phyloP scores from a whole-genome alignment of 2,797 vertebrate species.

The Oophaga sylvatica region DNA sequence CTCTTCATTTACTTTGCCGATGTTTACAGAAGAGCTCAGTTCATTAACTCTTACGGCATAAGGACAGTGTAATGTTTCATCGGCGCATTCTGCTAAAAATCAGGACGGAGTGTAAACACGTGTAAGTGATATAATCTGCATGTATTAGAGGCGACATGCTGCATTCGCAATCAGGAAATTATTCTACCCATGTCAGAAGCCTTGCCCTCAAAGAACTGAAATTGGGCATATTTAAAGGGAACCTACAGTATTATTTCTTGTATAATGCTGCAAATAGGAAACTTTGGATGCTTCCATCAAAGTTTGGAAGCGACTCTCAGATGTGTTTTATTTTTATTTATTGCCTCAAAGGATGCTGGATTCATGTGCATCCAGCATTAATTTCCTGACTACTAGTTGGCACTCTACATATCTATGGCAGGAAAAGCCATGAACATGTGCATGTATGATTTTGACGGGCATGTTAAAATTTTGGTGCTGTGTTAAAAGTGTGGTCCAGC shows the following conservation, averaged over 20 bases:
- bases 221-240: conserved; percentile 12
- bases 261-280: background rate
- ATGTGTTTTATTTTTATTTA: no score
- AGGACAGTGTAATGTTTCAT: conserved; percentile 65
- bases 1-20: conserved; percentile 74
- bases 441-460: background rate
- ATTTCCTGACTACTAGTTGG: background rate
- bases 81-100: conserved; percentile 70
- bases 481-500: background rate
- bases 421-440: background rate
- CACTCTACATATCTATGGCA: background rate
- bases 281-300: background rate
- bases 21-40: conserved; percentile 76
- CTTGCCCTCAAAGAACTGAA: conserved; percentile 21
- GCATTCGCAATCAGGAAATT: conserved; percentile 46
- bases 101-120: conserved; percentile 39
- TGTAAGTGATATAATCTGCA: conserved; percentile 52
- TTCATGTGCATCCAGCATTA: no score
- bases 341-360: no score
- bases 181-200: background rate
- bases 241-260: background rate
- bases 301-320: no score
- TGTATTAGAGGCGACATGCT: conserved; percentile 51
- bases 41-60: conserved; percentile 76
- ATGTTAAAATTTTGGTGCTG: background rate